A percentile compares a stretch with the other conserved stretches of the same genome.
Evolutionary conservation across 2,113 vertebrate genomes (phyloP).

Genomic region (Pseudorhombus dupliciocellatus): DNA sequence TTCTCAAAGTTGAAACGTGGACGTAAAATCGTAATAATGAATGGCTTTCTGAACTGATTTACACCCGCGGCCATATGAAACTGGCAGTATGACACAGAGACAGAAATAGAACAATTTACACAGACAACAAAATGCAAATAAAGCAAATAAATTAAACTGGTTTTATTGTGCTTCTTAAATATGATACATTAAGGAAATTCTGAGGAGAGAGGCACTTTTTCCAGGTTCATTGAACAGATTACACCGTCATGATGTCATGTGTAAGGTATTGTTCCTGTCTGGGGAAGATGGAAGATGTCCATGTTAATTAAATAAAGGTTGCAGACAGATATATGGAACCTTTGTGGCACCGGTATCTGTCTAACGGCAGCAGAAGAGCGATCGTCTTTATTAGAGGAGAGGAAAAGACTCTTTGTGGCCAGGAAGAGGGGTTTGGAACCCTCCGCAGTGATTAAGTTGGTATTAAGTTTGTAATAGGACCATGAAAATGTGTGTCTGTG

Average conservation of each 20-base stretch:
- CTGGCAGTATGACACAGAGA: background rate
- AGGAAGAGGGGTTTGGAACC: constrained; percentile 50
- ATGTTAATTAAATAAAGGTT: constrained; percentile 41
- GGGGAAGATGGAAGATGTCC: constrained; percentile 6
- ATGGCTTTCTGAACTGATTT: background rate
- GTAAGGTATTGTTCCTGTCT: background rate
- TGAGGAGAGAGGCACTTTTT: no score
- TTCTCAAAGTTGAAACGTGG: background rate
- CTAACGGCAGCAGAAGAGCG: constrained; percentile 17
- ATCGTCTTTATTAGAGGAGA: constrained; percentile 34
- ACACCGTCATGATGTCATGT: background rate
- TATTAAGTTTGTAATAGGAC: constrained; percentile 52
- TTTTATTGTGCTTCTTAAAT: background rate
- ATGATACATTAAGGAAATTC: background rate
- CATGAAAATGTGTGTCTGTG: constrained; percentile 23
- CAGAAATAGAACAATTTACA: background rate
- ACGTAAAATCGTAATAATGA: background rate
- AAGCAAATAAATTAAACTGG: background rate
- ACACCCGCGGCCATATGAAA: background rate
- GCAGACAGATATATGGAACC: constrained; percentile 26
- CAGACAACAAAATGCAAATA: background rate
- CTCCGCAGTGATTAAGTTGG: constrained; percentile 47
- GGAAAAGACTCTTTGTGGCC: constrained; percentile 44
- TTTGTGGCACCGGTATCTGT: constrained; percentile 25
- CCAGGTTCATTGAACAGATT: background rate